Evolutionary conservation across 2,888 invertebrate genomes (phyloP).

Genomic region (Atrina japonica): DNA sequence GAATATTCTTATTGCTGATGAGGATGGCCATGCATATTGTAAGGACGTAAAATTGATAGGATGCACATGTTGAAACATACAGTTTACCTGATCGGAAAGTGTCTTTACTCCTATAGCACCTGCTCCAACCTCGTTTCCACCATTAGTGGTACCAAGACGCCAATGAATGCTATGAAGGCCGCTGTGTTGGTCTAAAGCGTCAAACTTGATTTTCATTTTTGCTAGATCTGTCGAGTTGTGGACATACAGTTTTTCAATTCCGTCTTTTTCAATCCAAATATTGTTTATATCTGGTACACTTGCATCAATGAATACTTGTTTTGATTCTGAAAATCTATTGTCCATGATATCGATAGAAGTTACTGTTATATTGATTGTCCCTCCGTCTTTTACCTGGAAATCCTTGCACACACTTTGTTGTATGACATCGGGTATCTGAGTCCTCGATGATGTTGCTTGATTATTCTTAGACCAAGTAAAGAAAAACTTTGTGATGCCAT

Average conservation of each 20-base stretch:
- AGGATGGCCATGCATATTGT: too few relatives aligned
- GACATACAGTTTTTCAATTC: constrained; percentile 48
- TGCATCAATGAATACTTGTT: constrained; percentile 51
- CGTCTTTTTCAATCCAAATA: constrained; percentile 52
- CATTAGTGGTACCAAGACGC: constrained; percentile 20
- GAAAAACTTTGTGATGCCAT: constrained; percentile 49
- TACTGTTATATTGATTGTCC: constrained; percentile 47
- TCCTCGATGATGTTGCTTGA: neutral
- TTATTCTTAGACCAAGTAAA: constrained; percentile 40
- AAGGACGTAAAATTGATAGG: too few relatives aligned
- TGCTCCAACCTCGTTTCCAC: constrained; percentile 27
- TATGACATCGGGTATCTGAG: constrained; percentile 42
- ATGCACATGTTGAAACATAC: too few relatives aligned
- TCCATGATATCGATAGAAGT: constrained; percentile 51
- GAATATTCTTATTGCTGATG: too few relatives aligned
- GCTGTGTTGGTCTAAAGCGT: constrained; percentile 59
- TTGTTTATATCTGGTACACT: constrained; percentile 52
- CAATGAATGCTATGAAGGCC: constrained; percentile 49
- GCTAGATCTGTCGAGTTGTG: constrained; percentile 57
- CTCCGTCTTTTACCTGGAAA: constrained; percentile 46
- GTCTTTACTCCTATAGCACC: too few relatives aligned
- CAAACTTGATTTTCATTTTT: constrained; percentile 50
- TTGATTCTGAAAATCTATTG: constrained; percentile 43
- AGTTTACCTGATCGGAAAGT: too few relatives aligned
- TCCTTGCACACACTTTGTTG: constrained; percentile 44